A percentile compares a stretch with the other conserved stretches of the same genome.
Conservation (phyloP, 2,113 vertebrate genomes). For the Megaceryle torquata region DNA sequence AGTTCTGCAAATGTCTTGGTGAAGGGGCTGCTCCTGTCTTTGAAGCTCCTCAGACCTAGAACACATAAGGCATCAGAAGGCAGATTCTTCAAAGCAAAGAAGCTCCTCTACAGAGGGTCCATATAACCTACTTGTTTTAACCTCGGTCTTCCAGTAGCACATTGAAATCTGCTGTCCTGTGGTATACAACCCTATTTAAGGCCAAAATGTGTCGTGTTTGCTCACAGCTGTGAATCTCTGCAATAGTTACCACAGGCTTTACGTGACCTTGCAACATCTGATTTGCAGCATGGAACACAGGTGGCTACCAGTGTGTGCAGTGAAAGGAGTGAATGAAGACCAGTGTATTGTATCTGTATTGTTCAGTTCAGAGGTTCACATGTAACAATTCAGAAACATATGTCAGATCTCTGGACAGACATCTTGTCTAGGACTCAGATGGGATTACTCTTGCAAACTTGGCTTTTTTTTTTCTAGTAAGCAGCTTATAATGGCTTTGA, state of each 20-base stretch:
- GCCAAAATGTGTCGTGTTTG: not conserved
- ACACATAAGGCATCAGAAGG: not conserved
- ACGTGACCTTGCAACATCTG: fast-evolving
- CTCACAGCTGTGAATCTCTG: not conserved
- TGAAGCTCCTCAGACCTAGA: not conserved
- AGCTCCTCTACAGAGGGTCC: not conserved
- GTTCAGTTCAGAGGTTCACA: not conserved
- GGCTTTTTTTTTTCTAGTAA: not conserved
- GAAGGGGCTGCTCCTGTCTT: not conserved
- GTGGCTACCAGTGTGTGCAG: not conserved
- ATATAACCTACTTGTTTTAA: not conserved
- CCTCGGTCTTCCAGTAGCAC: not conserved
- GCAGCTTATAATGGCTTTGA: not conserved
- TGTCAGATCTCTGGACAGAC: not conserved
- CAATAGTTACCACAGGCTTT: fast-evolving
- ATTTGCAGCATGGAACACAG: not conserved
- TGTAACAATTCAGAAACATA: not conserved
- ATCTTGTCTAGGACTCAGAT: not conserved
- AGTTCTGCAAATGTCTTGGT: not conserved
- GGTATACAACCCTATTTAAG: not conserved
- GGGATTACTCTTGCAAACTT: not conserved
- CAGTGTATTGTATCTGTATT: not conserved
- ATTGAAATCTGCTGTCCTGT: not conserved
- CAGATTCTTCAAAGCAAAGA: not conserved
- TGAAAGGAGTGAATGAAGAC: not conserved